Conservation (phyloP, 2,797 vertebrate genomes). For the Acanthurus leucopareius region DNA sequence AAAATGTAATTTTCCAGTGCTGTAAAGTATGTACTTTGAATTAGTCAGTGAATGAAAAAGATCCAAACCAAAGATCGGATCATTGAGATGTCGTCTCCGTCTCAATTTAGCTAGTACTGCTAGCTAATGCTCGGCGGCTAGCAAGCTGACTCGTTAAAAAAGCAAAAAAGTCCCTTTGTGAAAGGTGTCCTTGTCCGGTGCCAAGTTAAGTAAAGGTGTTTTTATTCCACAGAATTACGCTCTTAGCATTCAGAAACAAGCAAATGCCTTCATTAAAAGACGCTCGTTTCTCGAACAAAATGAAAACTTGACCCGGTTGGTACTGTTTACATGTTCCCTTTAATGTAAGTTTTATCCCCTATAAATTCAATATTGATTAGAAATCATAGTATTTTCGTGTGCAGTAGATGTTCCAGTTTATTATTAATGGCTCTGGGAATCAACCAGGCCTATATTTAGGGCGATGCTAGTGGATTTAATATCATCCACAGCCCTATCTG, state of each 20-base stretch:
- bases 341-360: constrained; percentile 88
- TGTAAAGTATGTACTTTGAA: constrained; percentile 52
- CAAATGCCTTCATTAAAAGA: constrained; percentile 82
- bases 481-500: constrained; percentile 87
- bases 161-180: constrained; percentile 81
- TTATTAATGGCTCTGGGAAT: constrained; percentile 89
- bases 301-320: constrained; percentile 90
- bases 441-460: constrained; percentile 89
- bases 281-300: constrained; percentile 87
- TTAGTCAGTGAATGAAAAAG: constrained; percentile 68
- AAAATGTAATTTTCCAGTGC: constrained; percentile 50
- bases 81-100: constrained; percentile 80
- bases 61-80: constrained; percentile 70
- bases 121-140: constrained; percentile 84
- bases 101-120: constrained; percentile 83
- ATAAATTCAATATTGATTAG: constrained; percentile 84
- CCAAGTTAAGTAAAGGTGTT: constrained; percentile 83
- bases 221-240: constrained; percentile 83
- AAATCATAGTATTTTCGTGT: constrained; percentile 90
- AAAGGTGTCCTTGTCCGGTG: constrained; percentile 86
- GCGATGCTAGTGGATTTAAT: constrained; percentile 91
- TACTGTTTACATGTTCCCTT: constrained; percentile 90
- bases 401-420: constrained; percentile 90
- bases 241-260: constrained; percentile 83
- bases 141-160: constrained; percentile 81